These are phyloP conservation scores for Solea senegalensis DNA, from an alignment of 2,113 vertebrate genomes.

Conservation along the genomic window DNA sequence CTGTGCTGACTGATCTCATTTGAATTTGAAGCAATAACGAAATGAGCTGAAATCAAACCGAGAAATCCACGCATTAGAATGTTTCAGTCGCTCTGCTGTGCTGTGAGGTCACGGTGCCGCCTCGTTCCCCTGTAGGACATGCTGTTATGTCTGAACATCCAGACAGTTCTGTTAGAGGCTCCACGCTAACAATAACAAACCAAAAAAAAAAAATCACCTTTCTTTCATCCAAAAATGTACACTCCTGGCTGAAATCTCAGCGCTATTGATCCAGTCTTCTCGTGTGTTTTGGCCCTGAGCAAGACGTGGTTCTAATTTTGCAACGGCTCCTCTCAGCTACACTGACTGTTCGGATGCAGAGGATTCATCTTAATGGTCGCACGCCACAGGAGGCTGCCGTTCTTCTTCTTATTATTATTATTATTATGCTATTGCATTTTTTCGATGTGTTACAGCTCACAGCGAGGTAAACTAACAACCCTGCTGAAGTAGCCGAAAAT, in stretches of 20 bases:
- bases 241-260: conserved; percentile 32
- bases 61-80: neutral
- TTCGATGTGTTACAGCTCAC: conserved; percentile 34
- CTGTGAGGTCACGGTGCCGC: conserved; percentile 3
- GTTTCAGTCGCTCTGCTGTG: neutral
- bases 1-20: neutral
- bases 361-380: conserved; percentile 62
- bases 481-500: conserved; percentile 38
- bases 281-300: conserved; percentile 33
- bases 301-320: conserved; percentile 65
- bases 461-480: conserved; percentile 52
- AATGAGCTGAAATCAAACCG: neutral
- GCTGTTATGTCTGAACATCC: conserved; percentile 6
- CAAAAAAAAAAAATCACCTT: conserved; percentile 5
- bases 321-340: conserved; percentile 18
- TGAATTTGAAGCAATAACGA: neutral
- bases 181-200: conserved; percentile 16
- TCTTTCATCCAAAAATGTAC: conserved; percentile 44
- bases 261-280: conserved; percentile 64
- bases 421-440: conserved; percentile 42
- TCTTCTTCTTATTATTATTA: conserved; percentile 2
- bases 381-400: conserved; percentile 17
- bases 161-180: conserved; percentile 25
- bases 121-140: conserved; percentile 12
- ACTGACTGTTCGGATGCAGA: conserved; percentile 36